Conservation (phyloP, 2,888 invertebrate genomes). For the Cryptus viduatorius region DNA sequence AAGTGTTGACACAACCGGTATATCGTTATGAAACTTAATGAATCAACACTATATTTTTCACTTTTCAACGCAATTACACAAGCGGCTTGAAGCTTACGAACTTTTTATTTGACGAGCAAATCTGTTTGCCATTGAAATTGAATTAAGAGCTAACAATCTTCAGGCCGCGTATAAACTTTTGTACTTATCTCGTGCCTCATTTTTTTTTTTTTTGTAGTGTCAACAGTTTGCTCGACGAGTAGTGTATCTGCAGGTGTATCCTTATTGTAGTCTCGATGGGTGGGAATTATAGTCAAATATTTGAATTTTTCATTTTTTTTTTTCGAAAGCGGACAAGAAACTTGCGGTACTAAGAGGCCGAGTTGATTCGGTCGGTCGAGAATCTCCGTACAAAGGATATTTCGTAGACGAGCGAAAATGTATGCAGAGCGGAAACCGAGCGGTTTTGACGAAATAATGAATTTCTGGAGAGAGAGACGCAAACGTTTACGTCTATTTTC, state of each 20-base stretch:
- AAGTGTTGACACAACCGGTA: not conserved
- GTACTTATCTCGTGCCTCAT: not conserved
- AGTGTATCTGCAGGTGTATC: slow-evolving; percentile 45
- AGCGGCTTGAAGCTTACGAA: not conserved
- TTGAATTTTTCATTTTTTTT: slow-evolving; percentile 50
- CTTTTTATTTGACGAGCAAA: slow-evolving; percentile 35
- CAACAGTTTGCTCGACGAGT: slow-evolving; percentile 20
- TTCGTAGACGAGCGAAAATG: slow-evolving; percentile 29
- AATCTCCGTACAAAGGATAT: slow-evolving; percentile 12
- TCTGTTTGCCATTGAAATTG: slow-evolving; percentile 51
- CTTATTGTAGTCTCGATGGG: slow-evolving; percentile 37
- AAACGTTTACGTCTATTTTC: slow-evolving; percentile 33
- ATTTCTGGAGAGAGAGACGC: slow-evolving; percentile 35
- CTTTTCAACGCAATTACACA: not conserved
- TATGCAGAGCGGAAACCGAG: not conserved
- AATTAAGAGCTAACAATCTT: slow-evolving; percentile 33
- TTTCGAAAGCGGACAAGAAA: slow-evolving; percentile 17
- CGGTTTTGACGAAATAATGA: slow-evolving; percentile 20
- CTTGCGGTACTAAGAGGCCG: not conserved
- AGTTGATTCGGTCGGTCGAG: slow-evolving; percentile 6
- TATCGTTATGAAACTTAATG: not conserved
- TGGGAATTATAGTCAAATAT: slow-evolving; percentile 64
- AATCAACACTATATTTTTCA: slow-evolving; percentile 3
- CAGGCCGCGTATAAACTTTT: slow-evolving; percentile 21
- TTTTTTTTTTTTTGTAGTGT: not conserved